These are phyloP conservation scores for Jaculus jaculus DNA, from an alignment of 2,113 vertebrate species.

Conservation along the genomic window DNA sequence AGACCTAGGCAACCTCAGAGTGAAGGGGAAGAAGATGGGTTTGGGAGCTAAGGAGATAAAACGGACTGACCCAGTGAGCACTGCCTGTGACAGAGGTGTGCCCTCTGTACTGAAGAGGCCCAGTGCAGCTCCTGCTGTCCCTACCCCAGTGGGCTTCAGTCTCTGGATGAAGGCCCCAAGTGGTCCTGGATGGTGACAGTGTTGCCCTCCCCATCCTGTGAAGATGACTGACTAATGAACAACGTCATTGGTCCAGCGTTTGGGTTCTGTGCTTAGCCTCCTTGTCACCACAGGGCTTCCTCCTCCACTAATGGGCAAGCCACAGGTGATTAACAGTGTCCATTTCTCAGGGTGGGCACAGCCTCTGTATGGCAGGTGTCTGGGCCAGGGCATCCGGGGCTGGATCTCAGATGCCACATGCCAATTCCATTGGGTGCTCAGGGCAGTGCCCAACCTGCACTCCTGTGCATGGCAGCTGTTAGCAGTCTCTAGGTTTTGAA, in stretches of 20 bases:
- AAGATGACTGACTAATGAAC: neutral
- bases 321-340: neutral
- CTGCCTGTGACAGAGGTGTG: neutral
- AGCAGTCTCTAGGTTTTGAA: neutral
- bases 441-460: neutral
- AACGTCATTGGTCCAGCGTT: neutral
- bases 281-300: neutral
- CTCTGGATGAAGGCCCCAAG: rapidly evolving
- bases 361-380: neutral
- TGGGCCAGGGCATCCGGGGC: neutral
- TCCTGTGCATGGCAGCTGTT: rapidly evolving
- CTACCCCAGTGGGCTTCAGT: rapidly evolving
- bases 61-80: too few species aligned
- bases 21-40: neutral
- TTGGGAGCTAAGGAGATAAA: neutral
- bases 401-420: neutral
- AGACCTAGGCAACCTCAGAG: neutral
- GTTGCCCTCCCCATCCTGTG: neutral
- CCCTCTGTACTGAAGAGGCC: rapidly evolving
- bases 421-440: neutral
- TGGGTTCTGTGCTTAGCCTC: neutral
- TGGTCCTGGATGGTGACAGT: neutral
- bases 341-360: neutral
- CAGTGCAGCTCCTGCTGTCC: neutral
- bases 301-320: too few species aligned